Conservation (phyloP, 2,888 invertebrate genomes). For the Epistrophella euchroma region DNA sequence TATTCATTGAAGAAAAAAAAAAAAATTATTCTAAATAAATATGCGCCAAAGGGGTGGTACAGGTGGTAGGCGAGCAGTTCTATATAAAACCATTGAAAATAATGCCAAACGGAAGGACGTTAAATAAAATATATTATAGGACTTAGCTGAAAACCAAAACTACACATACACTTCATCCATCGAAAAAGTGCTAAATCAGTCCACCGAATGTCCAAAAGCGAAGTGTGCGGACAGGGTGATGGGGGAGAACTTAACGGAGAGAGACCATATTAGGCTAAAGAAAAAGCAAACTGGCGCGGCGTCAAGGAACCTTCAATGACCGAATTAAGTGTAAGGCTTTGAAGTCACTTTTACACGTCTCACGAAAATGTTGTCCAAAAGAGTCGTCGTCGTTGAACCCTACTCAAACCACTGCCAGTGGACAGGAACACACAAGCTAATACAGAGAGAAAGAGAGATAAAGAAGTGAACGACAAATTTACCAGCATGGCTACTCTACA, state of each 20-base stretch:
- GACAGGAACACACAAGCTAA: background rate
- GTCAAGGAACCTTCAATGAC: conserved; percentile 73
- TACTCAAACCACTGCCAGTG: background rate
- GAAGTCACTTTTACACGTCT: conserved; percentile 68
- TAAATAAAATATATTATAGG: conserved; percentile 71
- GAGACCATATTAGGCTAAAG: background rate
- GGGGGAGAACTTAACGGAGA: background rate
- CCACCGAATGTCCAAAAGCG: background rate
- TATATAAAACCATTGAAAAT: conserved; percentile 41
- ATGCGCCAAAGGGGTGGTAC: conserved; percentile 39
- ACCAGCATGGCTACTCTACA: conserved; percentile 63
- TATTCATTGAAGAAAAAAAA: conserved; percentile 25
- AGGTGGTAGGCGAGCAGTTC: background rate
- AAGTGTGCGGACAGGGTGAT: background rate
- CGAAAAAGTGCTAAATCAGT: conserved; percentile 35
- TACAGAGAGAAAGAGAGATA: background rate
- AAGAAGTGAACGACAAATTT: conserved; percentile 48
- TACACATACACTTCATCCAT: conserved; percentile 55
- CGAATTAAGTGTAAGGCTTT: conserved; percentile 71
- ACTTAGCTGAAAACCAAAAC: conserved; percentile 42
- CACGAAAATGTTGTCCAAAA: conserved; percentile 55
- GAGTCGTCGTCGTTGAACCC: background rate
- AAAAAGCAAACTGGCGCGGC: conserved; percentile 41
- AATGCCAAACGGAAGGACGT: conserved; percentile 67
- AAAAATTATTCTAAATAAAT: conserved; percentile 38